Percentiles rank a stretch among this genome's conserved stretches.
Conservation (phyloP, 2,888 invertebrate genomes). For the Cerastoderma edule region DNA sequence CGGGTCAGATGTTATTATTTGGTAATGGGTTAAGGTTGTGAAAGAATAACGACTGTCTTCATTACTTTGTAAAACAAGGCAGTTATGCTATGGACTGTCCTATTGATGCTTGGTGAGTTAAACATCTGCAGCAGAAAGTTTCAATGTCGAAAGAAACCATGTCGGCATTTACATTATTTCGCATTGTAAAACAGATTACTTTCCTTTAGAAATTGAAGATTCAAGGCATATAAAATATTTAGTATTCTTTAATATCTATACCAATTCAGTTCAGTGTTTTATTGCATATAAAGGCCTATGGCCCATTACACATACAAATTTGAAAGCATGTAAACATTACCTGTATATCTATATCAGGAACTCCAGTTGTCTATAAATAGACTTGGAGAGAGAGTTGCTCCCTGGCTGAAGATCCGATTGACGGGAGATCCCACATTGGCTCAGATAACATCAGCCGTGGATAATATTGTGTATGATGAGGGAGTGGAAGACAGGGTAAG, state of each 20-base stretch:
- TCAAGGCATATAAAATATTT: neutral
- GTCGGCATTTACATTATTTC: no score
- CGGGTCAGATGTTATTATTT: no score
- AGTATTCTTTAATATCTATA: neutral
- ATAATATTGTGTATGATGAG: conserved; percentile 75
- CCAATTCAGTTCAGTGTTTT: neutral
- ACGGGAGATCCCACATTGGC: conserved; percentile 69
- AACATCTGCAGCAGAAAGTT: no score
- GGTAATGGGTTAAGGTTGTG: no score
- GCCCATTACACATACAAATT: neutral
- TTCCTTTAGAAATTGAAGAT: neutral
- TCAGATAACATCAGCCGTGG: conserved; percentile 70
- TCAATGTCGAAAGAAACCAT: no score
- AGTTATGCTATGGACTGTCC: no score
- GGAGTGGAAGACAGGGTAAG: conserved; percentile 56
- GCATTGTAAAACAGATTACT: no score
- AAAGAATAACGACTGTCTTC: no score
- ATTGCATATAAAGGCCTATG: neutral
- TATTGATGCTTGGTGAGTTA: no score
- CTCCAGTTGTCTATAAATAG: conserved; percentile 76
- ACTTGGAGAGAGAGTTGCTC: conserved; percentile 74
- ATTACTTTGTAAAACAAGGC: no score
- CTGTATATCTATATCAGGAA: conserved; percentile 61
- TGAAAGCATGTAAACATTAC: neutral
- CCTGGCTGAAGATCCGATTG: conserved; percentile 74